Evolutionary conservation across 2,888 invertebrate genomes (phyloP).

Genomic region (Harpagoxenus sublaevis): DNA sequence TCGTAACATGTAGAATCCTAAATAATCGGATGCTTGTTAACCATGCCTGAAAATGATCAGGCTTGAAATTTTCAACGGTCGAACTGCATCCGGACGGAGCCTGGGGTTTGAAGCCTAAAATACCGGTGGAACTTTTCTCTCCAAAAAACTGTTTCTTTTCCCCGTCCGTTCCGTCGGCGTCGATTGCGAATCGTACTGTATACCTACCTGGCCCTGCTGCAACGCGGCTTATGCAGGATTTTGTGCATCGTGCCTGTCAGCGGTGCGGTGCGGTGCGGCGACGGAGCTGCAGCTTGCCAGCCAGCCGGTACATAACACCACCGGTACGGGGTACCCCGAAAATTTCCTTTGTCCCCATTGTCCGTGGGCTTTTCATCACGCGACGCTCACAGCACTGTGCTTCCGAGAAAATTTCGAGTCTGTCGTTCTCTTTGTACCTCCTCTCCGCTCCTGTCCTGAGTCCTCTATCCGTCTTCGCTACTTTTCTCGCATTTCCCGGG

Average conservation of each 20-base stretch:
- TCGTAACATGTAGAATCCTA: too few relatives aligned
- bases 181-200: slow-evolving; percentile 26
- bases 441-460: background rate
- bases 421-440: slow-evolving; percentile 2
- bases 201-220: slow-evolving; percentile 23
- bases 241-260: slow-evolving; percentile 57
- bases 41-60: background rate
- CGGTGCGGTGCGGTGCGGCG: slow-evolving; percentile 53
- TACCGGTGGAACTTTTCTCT: background rate
- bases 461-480: slow-evolving; percentile 8
- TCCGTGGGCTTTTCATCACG: slow-evolving; percentile 75
- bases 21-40: background rate
- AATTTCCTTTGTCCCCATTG: slow-evolving; percentile 83
- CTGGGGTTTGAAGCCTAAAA: background rate
- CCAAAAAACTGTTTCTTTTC: background rate
- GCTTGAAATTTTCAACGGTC: background rate
- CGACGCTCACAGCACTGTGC: slow-evolving; percentile 58
- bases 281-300: slow-evolving; percentile 73
- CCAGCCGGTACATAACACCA: slow-evolving; percentile 76
- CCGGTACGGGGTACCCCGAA: slow-evolving; percentile 70
- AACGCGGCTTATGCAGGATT: slow-evolving; percentile 53
- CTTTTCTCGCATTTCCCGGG: background rate
- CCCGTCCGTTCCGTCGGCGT: background rate
- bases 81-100: background rate
- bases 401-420: slow-evolving; percentile 75